Evolutionary conservation across 2,113 vertebrate genomes (phyloP), one percentile per base, ranked within the genome.

Genomic region (Tupaia chinensis): DNA sequence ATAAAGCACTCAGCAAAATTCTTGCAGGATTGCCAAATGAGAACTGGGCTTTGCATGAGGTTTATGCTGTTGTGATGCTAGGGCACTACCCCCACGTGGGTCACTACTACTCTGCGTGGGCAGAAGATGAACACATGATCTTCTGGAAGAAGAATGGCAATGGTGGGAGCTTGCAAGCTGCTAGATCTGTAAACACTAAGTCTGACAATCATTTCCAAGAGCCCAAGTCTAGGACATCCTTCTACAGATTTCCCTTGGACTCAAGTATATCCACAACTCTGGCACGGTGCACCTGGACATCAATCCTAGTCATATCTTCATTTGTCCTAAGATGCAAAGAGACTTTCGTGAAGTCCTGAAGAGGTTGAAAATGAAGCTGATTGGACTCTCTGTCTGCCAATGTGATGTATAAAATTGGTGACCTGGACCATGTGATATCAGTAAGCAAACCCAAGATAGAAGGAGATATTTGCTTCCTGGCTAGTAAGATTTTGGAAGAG

Each of bases 221-320:
- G 98, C 90, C 95, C 0, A 98, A 99, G 95, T 95, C 96, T 99
- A 98, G 92, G 99, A 99, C 97, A 98, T 99, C 87, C 95, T 99
- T 66, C 97, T 99, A 6, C 99, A 99, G 94, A 98, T 99, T 34
- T 99, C 99, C 27, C 98, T 99, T 98, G 99, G 99, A 10, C 98
- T 99, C 0, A 99, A 99, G 95, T 99, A 99, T 96, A 99, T 99
- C 97, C 99, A 99, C 97, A 98, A 95, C 94, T 99, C 98, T 27
- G 99, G 99, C 79, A 98, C 99, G 44, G 99, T 99, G 17, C 99
- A 99, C 93, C 94, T 99, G 98, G 99, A 99, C 93, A 99, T 99
- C 97, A 99, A 99, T 98, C 99, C 99, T 11, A 99, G 99, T 99
- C 95, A 97, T 91, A 99, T 99, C 79, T 99, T 99, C 97, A 99